Evolutionary conservation across 2,888 invertebrate species (phyloP).

Genomic region (Andricus curvator): DNA sequence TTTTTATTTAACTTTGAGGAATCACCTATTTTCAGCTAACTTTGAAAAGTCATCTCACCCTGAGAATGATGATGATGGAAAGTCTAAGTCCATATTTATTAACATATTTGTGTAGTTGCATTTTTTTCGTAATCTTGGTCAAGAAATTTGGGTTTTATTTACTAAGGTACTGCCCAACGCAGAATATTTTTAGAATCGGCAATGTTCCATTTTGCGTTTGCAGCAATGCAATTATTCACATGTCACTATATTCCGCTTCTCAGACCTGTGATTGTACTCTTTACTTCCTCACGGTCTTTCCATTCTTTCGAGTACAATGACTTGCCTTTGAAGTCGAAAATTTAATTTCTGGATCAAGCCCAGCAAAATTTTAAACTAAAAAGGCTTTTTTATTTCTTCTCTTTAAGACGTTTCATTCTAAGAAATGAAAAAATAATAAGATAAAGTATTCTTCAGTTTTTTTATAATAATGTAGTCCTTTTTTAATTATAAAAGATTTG

Average conservation of each 20-base stretch:
- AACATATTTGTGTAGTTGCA: not conserved
- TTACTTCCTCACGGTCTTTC: slow-evolving; percentile 14
- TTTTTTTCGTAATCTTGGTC: not conserved
- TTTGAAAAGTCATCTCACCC: not conserved
- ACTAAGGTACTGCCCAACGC: not conserved
- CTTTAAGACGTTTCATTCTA: not conserved
- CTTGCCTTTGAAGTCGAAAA: slow-evolving; percentile 35
- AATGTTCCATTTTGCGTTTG: slow-evolving; percentile 48
- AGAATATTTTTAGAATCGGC: slow-evolving; percentile 54
- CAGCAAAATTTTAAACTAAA: not conserved
- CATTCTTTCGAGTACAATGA: slow-evolving; percentile 39
- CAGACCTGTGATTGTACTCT: slow-evolving; percentile 38
- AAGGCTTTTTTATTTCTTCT: not conserved
- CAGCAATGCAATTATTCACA: slow-evolving; percentile 44
- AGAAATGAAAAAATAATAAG: too few relatives aligned
- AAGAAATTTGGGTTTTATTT: not conserved
- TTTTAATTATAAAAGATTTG: too few relatives aligned
- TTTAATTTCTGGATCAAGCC: slow-evolving; percentile 11
- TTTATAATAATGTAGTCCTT: too few relatives aligned
- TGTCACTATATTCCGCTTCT: slow-evolving; percentile 31
- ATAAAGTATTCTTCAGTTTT: too few relatives aligned
- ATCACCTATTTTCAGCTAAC: not conserved
- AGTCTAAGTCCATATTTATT: not conserved
- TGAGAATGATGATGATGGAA: not conserved
- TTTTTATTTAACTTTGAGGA: slow-evolving; percentile 1